Conservation (phyloP, 2,888 invertebrate species). For the Spilosoma lubricipeda region DNA sequence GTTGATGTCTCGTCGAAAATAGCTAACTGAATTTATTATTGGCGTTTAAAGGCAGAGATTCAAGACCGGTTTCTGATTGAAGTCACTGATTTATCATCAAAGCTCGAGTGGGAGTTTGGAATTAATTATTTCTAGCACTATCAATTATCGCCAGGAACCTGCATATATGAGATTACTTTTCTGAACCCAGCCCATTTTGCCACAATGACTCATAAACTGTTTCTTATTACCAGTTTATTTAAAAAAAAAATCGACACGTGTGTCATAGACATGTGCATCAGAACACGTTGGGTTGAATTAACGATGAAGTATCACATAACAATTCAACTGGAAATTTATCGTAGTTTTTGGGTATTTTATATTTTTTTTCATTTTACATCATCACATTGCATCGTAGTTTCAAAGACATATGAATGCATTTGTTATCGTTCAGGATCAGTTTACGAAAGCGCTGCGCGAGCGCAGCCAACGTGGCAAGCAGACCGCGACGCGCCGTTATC, state of each 20-base stretch:
- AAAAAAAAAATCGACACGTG: no score
- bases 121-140: not conserved
- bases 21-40: not conserved
- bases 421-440: constrained; percentile 76
- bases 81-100: not conserved
- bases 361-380: not conserved
- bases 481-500: constrained; percentile 73
- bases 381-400: not conserved
- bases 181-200: not conserved
- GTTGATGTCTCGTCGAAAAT: not conserved
- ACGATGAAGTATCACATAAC: not conserved
- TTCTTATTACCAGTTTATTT: not conserved
- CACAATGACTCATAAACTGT: not conserved
- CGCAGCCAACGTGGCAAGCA: constrained; percentile 62
- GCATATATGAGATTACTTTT: not conserved
- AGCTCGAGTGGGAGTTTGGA: not conserved
- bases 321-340: not conserved
- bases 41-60: not conserved
- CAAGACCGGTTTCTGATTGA: not conserved
- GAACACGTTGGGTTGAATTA: no score
- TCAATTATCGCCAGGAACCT: not conserved
- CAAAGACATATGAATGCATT: constrained; percentile 31
- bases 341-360: no score
- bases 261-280: no score
- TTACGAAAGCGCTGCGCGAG: constrained; percentile 74